These are phyloP conservation scores for Drosophila obscura DNA, from an alignment of 1,140 invertebrate species.

Conservation along the genomic window DNA sequence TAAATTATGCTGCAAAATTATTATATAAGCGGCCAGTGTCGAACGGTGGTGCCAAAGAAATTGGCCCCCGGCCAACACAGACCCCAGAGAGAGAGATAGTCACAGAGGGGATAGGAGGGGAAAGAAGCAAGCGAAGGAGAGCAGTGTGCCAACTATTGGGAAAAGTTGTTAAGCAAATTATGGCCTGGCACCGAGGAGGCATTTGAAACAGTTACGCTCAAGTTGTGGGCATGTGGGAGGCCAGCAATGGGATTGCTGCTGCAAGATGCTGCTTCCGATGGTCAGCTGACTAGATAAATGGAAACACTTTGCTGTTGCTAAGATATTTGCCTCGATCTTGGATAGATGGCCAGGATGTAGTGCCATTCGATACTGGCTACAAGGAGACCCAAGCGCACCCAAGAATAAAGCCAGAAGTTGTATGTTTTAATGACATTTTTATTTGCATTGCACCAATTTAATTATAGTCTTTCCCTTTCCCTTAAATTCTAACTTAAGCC, in stretches of 20 bases:
- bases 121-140: not conserved
- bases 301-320: too few species aligned
- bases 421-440: too few species aligned
- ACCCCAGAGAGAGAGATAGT: conserved; percentile 16
- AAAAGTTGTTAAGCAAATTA: conserved; percentile 79
- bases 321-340: too few species aligned
- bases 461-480: too few species aligned
- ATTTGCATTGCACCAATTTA: too few species aligned
- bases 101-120: not conserved
- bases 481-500: too few species aligned
- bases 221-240: conserved; percentile 24
- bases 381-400: too few species aligned
- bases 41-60: conserved; percentile 58
- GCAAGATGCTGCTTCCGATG: conserved; percentile 1
- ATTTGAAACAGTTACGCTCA: conserved; percentile 55
- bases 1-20: conserved; percentile 79
- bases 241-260: not conserved
- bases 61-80: conserved; percentile 63
- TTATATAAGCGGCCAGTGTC: conserved; percentile 76
- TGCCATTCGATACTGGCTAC: too few species aligned
- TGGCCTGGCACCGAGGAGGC: conserved; percentile 65
- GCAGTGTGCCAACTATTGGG: conserved; percentile 47
- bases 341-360: too few species aligned
- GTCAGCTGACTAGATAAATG: conserved; percentile 9
- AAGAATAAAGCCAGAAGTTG: too few species aligned